Base-by-base conservation (phyloP, 2,113 vertebrate genomes). In the Tiliqua scincoides region DNA sequence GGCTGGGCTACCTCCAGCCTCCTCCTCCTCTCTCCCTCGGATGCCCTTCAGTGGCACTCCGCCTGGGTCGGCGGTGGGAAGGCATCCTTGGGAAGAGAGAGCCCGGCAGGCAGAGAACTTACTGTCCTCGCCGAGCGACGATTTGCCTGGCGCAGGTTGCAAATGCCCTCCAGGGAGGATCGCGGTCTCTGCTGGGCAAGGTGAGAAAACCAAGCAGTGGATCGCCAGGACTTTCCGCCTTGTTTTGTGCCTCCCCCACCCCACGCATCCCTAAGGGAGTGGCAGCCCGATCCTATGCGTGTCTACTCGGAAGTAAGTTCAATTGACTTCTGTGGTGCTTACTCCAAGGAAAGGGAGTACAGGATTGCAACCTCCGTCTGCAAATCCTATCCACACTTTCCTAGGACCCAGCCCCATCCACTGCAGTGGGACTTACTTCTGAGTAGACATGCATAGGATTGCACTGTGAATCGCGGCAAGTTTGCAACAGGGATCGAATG, bases 81-180 rank as follows among this genome's bases (percentile, higher is more conserved):
- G 21, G 7, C 25, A 48, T 21, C 3, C 17, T 48, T 17, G 32
- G 15, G 17, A 1, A 6, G 20, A 18, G 68, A 63, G 79, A 89
- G 61, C 85, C 6, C 3, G 59, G 37, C 76, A 74, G 67, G 84
- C 86, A 30, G 91, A 95, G n/a, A 95, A 92, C 94, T 94, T 91
- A 83, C 68, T 89, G 91, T 83, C 79, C 65, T 68, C n/a, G 79
- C 78, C 32, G 18, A 75, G 18, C 21, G 32, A 15, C 27, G 48
- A 48, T 67, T 25, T 4, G 37, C 57, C 8, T 14, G 27, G 27
- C 27, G 30, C 37, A 3, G 14, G 17, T 48, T 12, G 48, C 2
- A n/a, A n/a, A 68, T 68, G 32, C 68, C 35, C 68, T 71, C 15
- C 30, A 12, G 30, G 30, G 65, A 68, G 65, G 65, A 5, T 8